A percentile compares a stretch with the other conserved stretches of the same genome.
phyloP scores from a whole-genome alignment of 2,113 vertebrate genomes.

The Miniopterus natalensis region DNA sequence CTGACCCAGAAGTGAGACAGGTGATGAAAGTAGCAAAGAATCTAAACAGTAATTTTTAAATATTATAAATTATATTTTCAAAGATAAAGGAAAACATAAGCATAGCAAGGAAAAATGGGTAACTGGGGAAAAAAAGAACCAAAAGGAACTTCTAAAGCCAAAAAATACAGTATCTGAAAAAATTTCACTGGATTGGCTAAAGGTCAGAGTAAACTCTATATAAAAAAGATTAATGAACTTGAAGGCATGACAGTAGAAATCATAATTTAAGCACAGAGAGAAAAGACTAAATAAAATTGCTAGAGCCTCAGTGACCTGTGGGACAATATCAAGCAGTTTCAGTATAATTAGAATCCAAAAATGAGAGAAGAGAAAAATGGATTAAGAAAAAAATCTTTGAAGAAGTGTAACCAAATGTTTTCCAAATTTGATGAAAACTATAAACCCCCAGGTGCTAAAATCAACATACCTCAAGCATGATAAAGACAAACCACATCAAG shows the following conservation, averaged over 20 bases:
- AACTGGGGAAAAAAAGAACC: neutral
- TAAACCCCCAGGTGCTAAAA: neutral
- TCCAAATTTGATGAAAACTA: neutral
- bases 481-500: neutral
- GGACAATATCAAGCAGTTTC: neutral
- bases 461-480: neutral
- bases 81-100: constrained; percentile 17
- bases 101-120: neutral
- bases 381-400: neutral
- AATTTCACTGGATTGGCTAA: neutral
- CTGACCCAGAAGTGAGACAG: neutral
- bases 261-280: neutral
- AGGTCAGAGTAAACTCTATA: neutral
- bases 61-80: neutral
- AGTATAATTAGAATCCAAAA: neutral
- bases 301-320: neutral
- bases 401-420: neutral
- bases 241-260: neutral
- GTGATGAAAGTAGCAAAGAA: neutral
- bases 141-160: neutral
- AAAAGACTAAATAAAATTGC: neutral
- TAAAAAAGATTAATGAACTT: neutral
- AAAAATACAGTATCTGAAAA: neutral
- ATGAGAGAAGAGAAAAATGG: neutral
- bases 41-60: neutral